phyloP scores from a whole-genome alignment of 2,113 vertebrate genomes.

The Perca flavescens region DNA sequence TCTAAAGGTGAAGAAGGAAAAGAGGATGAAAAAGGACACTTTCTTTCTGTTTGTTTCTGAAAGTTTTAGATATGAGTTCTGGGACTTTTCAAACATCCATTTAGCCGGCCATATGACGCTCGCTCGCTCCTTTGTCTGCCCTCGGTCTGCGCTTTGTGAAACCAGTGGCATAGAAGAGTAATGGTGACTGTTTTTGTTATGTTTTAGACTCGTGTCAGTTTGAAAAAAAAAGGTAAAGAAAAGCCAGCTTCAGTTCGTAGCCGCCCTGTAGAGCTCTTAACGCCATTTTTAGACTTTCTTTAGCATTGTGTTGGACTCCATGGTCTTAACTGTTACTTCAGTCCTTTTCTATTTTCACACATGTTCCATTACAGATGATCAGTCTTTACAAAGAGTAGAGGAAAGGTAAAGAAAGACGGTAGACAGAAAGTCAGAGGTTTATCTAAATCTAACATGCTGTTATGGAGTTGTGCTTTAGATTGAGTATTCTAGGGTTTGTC shows the following conservation, averaged over 20 bases:
- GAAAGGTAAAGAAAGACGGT: conserved; percentile 45
- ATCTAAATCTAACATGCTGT: conserved; percentile 81
- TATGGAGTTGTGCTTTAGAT: conserved; percentile 81
- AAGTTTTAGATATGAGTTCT: conserved; percentile 76
- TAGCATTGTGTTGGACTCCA: conserved; percentile 74
- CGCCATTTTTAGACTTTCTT: conserved; percentile 73
- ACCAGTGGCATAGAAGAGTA: conserved; percentile 83
- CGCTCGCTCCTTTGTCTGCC: conserved; percentile 68
- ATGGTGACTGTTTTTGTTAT: conserved; percentile 81
- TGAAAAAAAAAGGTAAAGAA: conserved; percentile 59
- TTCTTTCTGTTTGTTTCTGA: conserved; percentile 62
- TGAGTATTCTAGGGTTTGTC: conserved; percentile 81
- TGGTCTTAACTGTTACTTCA: conserved; percentile 66
- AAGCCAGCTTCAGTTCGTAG: conserved; percentile 80
- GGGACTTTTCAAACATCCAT: conserved; percentile 66
- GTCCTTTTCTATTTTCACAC: conserved; percentile 65
- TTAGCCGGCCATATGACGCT: conserved; percentile 45
- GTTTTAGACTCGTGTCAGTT: conserved; percentile 83
- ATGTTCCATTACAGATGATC: conserved; percentile 64
- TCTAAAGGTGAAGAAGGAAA: conserved; percentile 70
- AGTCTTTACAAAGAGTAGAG: conserved; percentile 59
- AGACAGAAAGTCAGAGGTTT: conserved; percentile 71
- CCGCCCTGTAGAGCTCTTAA: conserved; percentile 70
- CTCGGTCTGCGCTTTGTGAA: conserved; percentile 81
- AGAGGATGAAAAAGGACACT: conserved; percentile 66